A percentile compares a stretch with the other conserved stretches of the same genome.
These are phyloP conservation scores for Xenops minutus DNA, from an alignment of 2,797 vertebrate genomes.

Conservation along the genomic window DNA sequence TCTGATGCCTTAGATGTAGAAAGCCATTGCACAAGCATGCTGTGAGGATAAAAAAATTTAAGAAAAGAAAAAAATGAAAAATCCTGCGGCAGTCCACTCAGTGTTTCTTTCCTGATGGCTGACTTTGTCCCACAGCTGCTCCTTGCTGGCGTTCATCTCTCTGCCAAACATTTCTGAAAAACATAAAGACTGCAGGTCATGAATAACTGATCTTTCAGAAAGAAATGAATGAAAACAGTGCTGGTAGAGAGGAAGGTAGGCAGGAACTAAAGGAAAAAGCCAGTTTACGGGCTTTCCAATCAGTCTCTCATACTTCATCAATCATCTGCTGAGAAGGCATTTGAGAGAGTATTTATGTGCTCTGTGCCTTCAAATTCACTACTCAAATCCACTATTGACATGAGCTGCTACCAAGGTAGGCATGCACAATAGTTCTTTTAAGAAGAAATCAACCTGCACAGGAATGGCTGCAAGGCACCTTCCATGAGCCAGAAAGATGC, in stretches of 20 bases:
- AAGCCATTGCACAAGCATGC: neutral
- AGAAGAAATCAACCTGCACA: neutral
- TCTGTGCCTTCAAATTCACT: neutral
- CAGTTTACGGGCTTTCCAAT: slow-evolving; percentile 2
- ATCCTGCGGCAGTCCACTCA: neutral
- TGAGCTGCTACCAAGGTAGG: neutral
- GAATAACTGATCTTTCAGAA: neutral
- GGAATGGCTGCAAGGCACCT: neutral
- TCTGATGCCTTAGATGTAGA: neutral
- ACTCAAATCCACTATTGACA: neutral
- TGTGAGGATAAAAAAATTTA: neutral
- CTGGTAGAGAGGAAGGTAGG: neutral
- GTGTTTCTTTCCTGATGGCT: neutral
- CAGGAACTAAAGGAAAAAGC: neutral
- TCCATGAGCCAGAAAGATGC: neutral
- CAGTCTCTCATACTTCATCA: neutral
- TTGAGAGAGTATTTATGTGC: neutral
- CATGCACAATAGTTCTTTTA: neutral
- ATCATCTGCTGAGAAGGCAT: neutral
- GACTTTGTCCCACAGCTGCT: neutral
- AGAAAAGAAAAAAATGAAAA: neutral
- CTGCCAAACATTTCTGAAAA: slow-evolving; percentile 4
- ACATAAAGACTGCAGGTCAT: neutral
- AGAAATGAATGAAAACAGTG: neutral
- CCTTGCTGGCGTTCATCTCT: neutral